Evolutionary conservation across 2,797 vertebrate species (phyloP).

Genomic region (Chaetophractus vellerosus): DNA sequence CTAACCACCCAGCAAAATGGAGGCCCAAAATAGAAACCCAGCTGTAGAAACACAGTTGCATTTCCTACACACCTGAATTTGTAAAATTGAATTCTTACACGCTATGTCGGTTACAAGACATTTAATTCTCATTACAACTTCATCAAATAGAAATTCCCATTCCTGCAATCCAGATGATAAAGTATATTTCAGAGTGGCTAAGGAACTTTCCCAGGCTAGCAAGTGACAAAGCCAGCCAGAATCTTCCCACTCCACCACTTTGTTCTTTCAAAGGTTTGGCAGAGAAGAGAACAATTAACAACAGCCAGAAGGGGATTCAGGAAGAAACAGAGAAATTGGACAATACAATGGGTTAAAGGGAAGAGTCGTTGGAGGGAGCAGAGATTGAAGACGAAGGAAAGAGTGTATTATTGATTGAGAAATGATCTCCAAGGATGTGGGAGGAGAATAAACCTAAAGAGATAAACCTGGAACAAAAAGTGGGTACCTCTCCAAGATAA

Average conservation of each 20-base stretch:
- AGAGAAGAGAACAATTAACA: neutral
- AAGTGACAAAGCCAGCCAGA: neutral
- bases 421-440: neutral
- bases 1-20: neutral
- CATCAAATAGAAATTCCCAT: neutral
- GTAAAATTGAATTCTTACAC: neutral
- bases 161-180: neutral
- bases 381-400: neutral
- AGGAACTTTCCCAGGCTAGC: neutral
- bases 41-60: neutral
- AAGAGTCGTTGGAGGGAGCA: neutral
- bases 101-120: neutral
- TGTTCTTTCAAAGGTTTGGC: slow-evolving; percentile 6
- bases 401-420: neutral
- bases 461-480: neutral
- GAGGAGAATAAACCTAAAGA: neutral
- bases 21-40: neutral
- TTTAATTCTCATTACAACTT: neutral
- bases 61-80: neutral
- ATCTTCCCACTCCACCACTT: neutral
- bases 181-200: neutral
- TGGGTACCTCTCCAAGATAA: neutral
- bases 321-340: neutral
- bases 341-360: neutral
- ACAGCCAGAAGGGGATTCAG: neutral